Evolutionary conservation across 2,797 vertebrate genomes (phyloP), one percentile per base, ranked within the genome.

Genomic region (Borostomias antarcticus): DNA sequence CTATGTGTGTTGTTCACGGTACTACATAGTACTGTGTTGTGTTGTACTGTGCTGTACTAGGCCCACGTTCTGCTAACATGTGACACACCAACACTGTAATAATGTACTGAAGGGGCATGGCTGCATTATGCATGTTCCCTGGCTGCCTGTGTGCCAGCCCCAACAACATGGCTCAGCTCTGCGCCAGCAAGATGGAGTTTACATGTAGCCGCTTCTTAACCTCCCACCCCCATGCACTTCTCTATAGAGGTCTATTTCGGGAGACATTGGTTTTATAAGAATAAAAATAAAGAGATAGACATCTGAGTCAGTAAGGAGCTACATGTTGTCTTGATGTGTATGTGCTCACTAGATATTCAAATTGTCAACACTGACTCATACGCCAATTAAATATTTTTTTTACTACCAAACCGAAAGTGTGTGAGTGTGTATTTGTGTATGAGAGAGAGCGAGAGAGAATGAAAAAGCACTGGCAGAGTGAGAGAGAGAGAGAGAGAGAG

Each of bases 401-500:
- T 17, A 45, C 40, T 45, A 45, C 40, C 40, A 45, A 45, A 15
- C 40, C n/a, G 40, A 45, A 17, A n/a, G 40, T 6, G 35, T 35
- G 33, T 52, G 35, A 5, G 33, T 52, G 43, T 35, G 1, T 37
- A 13, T 37, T 0, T 45, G 40, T 15, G 40, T 15, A 17, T 13
- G 4, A 45, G 40, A 45, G 40, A 45, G 40, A 45, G 40, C 2
- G 8, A 1, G 37, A 40, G 37, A 40, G 37, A 40, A 13, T 11
- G 37, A 40, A 15, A 40, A 3, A 40, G 8, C 3, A 13, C 11
- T 8, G 37, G 17, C 3, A 40, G 37, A 40, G 37, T 11, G 37
- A 40, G 35, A 40, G 37, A 40, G 37, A 40, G 8, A 43, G 68
- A 29, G 50, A 68, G 58, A 62, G 21, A 53, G 67, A 63, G 64